These are phyloP conservation scores for Meloidogyne chitwoodi DNA, from an alignment of 1,140 invertebrate species.

Conservation along the genomic window DNA sequence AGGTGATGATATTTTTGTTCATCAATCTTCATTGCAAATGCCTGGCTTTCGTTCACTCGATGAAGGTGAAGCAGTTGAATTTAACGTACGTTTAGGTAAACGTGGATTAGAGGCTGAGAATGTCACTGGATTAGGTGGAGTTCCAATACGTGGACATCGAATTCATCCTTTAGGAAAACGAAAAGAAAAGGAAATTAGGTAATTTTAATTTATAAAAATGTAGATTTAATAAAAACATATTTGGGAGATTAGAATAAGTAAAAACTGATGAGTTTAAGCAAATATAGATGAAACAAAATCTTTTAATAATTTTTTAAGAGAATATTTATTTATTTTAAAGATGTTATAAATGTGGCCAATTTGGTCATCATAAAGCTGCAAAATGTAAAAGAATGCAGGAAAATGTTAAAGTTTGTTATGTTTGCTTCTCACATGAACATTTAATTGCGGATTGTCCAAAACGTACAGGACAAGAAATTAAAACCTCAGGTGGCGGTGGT, in stretches of 20 bases:
- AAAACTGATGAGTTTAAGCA: no score
- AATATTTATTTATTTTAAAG: neutral
- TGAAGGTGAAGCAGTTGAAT: conserved; percentile 29
- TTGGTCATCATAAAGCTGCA: conserved; percentile 26
- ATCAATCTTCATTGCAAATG: conserved; percentile 25
- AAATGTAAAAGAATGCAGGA: conserved; percentile 20
- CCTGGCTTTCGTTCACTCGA: conserved; percentile 23
- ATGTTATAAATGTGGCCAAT: conserved; percentile 30
- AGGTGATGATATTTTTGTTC: conserved; percentile 4
- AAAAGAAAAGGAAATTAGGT: conserved; percentile 26
- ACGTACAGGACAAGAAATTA: neutral
- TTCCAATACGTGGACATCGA: conserved; percentile 4
- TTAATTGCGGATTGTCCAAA: conserved; percentile 26
- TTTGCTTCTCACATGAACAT: conserved; percentile 21
- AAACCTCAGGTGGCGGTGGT: neutral
- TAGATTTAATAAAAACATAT: no score
- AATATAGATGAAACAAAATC: no score
- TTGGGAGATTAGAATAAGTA: no score
- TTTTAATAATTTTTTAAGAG: no score
- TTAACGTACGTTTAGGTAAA: conserved; percentile 22
- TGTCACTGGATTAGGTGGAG: conserved; percentile 21
- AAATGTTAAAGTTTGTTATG: conserved; percentile 25
- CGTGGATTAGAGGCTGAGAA: conserved; percentile 29
- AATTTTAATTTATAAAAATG: neutral
- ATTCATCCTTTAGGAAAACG: conserved; percentile 26